These are phyloP conservation scores for Apogon talboti DNA, from an alignment of 2,797 vertebrate genomes.

Conservation along the genomic window DNA sequence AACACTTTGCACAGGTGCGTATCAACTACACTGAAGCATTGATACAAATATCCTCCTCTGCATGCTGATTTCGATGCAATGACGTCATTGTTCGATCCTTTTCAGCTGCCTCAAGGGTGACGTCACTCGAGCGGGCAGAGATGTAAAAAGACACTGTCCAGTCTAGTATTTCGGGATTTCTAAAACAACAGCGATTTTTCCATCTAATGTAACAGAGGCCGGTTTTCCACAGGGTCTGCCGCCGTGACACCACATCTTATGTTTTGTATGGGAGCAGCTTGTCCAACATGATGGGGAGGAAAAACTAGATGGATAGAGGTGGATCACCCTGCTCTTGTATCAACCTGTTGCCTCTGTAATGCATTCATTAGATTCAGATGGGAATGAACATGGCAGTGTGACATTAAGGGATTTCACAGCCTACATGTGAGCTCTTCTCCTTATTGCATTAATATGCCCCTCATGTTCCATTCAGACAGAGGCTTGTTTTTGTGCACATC, in stretches of 20 bases:
- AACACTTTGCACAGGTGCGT: constrained; percentile 54
- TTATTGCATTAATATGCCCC: constrained; percentile 79
- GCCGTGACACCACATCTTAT: constrained; percentile 18
- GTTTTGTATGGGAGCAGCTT: constrained; percentile 35
- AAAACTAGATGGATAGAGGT: constrained; percentile 47
- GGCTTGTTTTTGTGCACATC: constrained; percentile 59
- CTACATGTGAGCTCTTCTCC: constrained; percentile 56
- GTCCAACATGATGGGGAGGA: constrained; percentile 21
- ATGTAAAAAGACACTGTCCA: constrained; percentile 56
- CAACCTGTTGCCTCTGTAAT: constrained; percentile 80
- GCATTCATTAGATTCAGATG: constrained; percentile 70
- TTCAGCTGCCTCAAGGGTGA: constrained; percentile 71
- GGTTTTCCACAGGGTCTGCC: constrained; percentile 6
- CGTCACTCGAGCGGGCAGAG: constrained; percentile 63
- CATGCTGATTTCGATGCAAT: constrained; percentile 73
- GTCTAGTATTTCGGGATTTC: constrained; percentile 24
- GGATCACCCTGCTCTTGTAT: constrained; percentile 50
- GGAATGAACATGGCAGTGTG: constrained; percentile 76
- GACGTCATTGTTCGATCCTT: constrained; percentile 77
- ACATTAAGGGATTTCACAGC: constrained; percentile 75
- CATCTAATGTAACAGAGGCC: neutral
- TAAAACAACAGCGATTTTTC: neutral
- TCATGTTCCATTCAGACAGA: constrained; percentile 75
- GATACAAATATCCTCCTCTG: constrained; percentile 55
- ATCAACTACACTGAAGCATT: constrained; percentile 31